A percentile compares a stretch with the other conserved stretches of the same genome.
phyloP scores from a whole-genome alignment of 2,888 invertebrate species.

The Tolmerus cingulatus region DNA sequence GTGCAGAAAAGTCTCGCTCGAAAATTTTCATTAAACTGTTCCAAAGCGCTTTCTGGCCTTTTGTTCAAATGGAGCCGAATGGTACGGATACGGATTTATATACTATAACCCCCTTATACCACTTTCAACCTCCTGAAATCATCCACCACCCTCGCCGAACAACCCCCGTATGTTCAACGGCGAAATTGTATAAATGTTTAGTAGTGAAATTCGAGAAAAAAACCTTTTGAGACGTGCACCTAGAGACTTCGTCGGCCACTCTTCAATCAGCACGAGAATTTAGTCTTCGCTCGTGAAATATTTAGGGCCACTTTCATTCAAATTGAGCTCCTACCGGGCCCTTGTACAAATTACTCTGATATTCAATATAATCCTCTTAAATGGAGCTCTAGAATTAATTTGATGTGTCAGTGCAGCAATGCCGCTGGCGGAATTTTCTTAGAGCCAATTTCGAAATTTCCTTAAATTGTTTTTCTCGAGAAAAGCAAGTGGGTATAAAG shows the following conservation, averaged over 20 bases:
- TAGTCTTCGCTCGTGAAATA: background rate
- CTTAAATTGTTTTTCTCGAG: too few species aligned
- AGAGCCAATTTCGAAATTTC: background rate
- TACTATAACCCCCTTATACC: background rate
- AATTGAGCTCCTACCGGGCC: background rate
- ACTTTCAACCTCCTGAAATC: background rate
- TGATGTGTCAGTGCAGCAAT: background rate
- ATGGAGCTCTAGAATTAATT: background rate
- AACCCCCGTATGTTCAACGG: background rate
- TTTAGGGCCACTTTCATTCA: background rate
- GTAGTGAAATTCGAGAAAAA: background rate
- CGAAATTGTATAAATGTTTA: background rate
- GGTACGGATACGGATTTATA: background rate
- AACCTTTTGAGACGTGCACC: background rate
- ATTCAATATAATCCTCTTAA: background rate
- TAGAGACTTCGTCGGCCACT: background rate
- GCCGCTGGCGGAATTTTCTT: background rate
- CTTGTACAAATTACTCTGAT: background rate
- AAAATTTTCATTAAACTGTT: background rate
- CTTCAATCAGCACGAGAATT: background rate
- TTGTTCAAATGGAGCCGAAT: background rate
- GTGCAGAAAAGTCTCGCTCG: background rate
- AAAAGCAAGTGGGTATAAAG: too few species aligned
- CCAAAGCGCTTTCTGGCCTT: background rate
- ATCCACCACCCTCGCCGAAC: background rate